Percentiles rank a stretch among this genome's conserved stretches.
These are phyloP conservation scores for Microdon myrmicae DNA, from an alignment of 2,888 invertebrate genomes.

Conservation along the genomic window DNA sequence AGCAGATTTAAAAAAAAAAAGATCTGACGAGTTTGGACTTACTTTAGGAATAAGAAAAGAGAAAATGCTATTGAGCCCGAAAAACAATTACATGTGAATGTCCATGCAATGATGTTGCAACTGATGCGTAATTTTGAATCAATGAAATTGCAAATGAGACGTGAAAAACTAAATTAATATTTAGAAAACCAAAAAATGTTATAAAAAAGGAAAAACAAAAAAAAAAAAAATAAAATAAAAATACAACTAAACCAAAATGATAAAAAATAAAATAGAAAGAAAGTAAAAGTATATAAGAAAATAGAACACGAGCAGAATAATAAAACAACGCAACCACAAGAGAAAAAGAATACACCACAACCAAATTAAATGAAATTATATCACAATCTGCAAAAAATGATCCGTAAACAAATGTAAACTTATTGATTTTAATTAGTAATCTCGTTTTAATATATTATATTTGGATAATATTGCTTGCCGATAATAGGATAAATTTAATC, in stretches of 20 bases:
- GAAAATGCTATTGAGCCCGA: no score
- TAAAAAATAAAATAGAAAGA: conserved; percentile 1
- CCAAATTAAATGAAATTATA: conserved; percentile 36
- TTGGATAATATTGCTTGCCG: conserved; percentile 41
- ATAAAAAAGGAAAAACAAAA: no score
- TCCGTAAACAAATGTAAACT: conserved; percentile 19
- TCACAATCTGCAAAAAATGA: conserved; percentile 16
- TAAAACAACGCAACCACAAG: not conserved
- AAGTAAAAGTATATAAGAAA: conserved; percentile 6
- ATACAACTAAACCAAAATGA: conserved; percentile 9
- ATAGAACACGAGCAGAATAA: conserved; percentile 2
- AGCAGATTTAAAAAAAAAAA: no score
- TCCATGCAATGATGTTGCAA: no score
- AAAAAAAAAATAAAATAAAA: conserved; percentile 16
- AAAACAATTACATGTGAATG: no score
- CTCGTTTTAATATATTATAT: conserved; percentile 3
- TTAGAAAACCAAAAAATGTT: no score
- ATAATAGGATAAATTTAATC: conserved; percentile 39
- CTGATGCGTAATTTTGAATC: no score
- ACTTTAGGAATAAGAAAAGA: no score
- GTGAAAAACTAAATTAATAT: no score
- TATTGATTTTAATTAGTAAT: conserved; percentile 34
- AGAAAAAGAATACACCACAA: conserved; percentile 34
- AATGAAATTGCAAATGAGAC: no score
- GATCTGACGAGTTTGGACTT: no score